phyloP scores from a whole-genome alignment of 2,113 vertebrate genomes.

The Oryctolagus cuniculus region DNA sequence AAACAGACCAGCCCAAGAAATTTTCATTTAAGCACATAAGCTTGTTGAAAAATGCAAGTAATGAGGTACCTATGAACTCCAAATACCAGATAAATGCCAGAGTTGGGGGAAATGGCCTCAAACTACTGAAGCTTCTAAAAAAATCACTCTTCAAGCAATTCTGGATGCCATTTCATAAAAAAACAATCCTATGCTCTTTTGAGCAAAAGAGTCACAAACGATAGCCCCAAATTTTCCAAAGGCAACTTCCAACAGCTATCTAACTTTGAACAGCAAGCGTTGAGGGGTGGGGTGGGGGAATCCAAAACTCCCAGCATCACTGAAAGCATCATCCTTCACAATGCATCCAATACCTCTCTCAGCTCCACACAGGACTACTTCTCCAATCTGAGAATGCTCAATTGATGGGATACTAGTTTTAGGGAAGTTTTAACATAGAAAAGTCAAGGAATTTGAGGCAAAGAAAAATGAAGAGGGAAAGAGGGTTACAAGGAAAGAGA shows the following conservation, averaged over 20 bases:
- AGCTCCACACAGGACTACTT: slow-evolving; percentile 63
- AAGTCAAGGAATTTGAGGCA: slow-evolving; percentile 63
- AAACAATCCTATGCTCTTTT: slow-evolving; percentile 27
- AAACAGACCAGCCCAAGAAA: slow-evolving; percentile 75
- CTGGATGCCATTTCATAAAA: slow-evolving; percentile 20
- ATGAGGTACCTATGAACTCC: slow-evolving; percentile 54
- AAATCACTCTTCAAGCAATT: slow-evolving; percentile 62
- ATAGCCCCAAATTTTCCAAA: slow-evolving; percentile 66
- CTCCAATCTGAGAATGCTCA: slow-evolving; percentile 52
- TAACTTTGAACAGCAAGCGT: slow-evolving; percentile 39
- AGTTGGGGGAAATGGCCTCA: slow-evolving; percentile 41
- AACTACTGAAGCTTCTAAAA: slow-evolving; percentile 51
- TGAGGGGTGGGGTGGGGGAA: not conserved
- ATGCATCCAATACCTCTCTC: slow-evolving; percentile 50
- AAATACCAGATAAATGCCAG: slow-evolving; percentile 59
- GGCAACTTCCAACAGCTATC: slow-evolving; percentile 37
- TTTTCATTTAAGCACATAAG: slow-evolving; percentile 70
- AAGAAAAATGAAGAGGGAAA: slow-evolving; percentile 67
- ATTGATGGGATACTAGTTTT: slow-evolving; percentile 36
- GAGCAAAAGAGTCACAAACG: slow-evolving; percentile 70
- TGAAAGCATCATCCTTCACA: slow-evolving; percentile 35
- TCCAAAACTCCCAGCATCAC: slow-evolving; percentile 68
- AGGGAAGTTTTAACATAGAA: slow-evolving; percentile 55
- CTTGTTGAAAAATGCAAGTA: slow-evolving; percentile 64
- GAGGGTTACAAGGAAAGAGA: slow-evolving; percentile 29